Base-by-base conservation (phyloP, 1,140 invertebrate species). In the Drosophila jambulina region DNA sequence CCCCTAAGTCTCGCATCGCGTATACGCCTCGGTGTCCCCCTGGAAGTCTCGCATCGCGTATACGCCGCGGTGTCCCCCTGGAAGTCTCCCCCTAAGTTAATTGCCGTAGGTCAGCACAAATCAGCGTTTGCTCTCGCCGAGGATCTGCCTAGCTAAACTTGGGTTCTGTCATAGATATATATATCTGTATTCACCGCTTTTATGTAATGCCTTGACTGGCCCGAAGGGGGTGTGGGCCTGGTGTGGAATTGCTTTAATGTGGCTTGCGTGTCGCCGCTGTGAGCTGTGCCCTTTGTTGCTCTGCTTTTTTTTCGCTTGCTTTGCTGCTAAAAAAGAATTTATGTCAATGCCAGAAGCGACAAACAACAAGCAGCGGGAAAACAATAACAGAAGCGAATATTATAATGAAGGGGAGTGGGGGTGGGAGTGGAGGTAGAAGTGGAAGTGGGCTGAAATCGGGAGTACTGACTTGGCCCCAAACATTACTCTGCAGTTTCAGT, bases 401-500 rank as follows among this genome's bases (percentile, higher is more conserved):
- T 70, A 68, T 70, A 75, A 64, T 54, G 43, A 51, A 69, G 9
- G 45, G 25, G 54, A 42, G 42, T 43, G 17, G 38, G 38, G 54
- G 23, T 38, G 15, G 34, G 4, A 29, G 29, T 38, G 42, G 45
- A 2, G 5, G 19, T 13, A n/a, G 40, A 1, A 2, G 42, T 8
- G 45, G 45, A 15, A 45, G 49, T 36, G 54, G 45, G 42, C 7
- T 8, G 21, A 34, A 72, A 72, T 72, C 45, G 68, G 70, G 34
- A 60, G 67, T 70, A 75, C 58, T 53, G 53, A 54, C 61, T 64
- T 38, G 49, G 49, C 57, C 78, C 67, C 63, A 68, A 76, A 88
- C 81, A 88, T 88, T 88, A 90, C 85, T 85, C 85, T 90, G 86
- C 85, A 88, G 77, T 88, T 88, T 90, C 70, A 75, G 85, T 90